These are phyloP conservation scores for Calliphora vomitoria DNA, from an alignment of 2,888 invertebrate genomes.

Conservation along the genomic window DNA sequence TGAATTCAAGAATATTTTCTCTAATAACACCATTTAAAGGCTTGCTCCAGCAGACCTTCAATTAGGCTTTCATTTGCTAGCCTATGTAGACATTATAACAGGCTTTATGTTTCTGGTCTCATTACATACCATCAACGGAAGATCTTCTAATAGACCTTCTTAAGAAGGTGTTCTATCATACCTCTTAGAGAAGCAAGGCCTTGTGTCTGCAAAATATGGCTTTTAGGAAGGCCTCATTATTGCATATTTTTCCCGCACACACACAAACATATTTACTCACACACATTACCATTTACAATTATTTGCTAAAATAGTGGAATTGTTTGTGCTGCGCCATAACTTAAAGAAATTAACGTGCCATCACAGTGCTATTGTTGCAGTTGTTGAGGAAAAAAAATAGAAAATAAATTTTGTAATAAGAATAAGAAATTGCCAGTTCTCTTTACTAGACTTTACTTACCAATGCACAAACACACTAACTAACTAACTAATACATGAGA, in stretches of 20 bases:
- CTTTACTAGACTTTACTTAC: conserved; percentile 53
- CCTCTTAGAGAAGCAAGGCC: too few species aligned
- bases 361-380: conserved; percentile 66
- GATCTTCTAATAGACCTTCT: too few species aligned
- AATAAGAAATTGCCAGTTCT: conserved; percentile 43
- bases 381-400: conserved; percentile 32
- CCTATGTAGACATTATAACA: too few species aligned
- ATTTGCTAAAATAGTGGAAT: conserved; percentile 41
- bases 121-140: too few species aligned
- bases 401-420: conserved; percentile 34
- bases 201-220: too few species aligned
- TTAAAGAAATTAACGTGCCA: conserved; percentile 73
- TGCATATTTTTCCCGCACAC: neutral
- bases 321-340: conserved; percentile 66
- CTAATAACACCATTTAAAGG: too few species aligned
- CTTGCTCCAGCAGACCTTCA: too few species aligned
- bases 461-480: neutral
- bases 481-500: conserved; percentile 21
- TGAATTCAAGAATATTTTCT: too few species aligned
- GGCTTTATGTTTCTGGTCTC: too few species aligned
- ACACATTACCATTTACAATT: conserved; percentile 54
- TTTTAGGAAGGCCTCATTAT: too few species aligned
- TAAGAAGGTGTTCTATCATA: too few species aligned
- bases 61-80: too few species aligned
- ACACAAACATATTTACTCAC: conserved; percentile 35